phyloP scores from a whole-genome alignment of 1,140 invertebrate species.

The Tetramorium simillimum region DNA sequence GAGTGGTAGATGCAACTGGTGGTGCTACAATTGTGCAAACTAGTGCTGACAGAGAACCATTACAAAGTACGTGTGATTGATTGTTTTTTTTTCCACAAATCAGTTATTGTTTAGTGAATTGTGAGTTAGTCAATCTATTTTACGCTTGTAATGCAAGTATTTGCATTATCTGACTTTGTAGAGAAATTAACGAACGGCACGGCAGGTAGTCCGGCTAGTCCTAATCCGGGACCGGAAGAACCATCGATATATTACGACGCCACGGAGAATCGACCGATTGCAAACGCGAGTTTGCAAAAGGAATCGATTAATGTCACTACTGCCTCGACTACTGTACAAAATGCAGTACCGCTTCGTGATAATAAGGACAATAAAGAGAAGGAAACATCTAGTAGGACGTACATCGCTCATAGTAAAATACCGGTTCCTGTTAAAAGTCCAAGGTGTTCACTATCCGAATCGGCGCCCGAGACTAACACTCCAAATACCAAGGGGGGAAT shows the following conservation, averaged over 20 bases:
- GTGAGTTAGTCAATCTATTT: neutral
- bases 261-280: slow-evolving; percentile 84
- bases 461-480: slow-evolving; percentile 81
- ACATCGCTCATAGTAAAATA: slow-evolving; percentile 83
- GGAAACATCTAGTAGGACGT: slow-evolving; percentile 75
- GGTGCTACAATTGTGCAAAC: slow-evolving; percentile 85
- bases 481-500: slow-evolving; percentile 78
- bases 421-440: slow-evolving; percentile 85
- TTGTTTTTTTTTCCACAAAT: neutral
- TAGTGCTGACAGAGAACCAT: slow-evolving; percentile 82
- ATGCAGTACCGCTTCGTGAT: slow-evolving; percentile 75
- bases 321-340: slow-evolving; percentile 72
- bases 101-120: neutral
- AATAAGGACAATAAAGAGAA: slow-evolving; percentile 81
- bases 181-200: slow-evolving; percentile 84
- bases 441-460: slow-evolving; percentile 83
- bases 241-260: slow-evolving; percentile 89
- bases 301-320: slow-evolving; percentile 65
- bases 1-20: slow-evolving; percentile 88
- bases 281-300: slow-evolving; percentile 75
- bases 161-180: slow-evolving; percentile 62
- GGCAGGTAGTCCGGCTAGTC: slow-evolving; percentile 85
- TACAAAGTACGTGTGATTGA: slow-evolving; percentile 78
- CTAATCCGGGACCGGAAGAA: slow-evolving; percentile 86
- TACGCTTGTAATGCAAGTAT: neutral